Conservation (phyloP, 2,113 vertebrate species). For the Loxodonta africana region DNA sequence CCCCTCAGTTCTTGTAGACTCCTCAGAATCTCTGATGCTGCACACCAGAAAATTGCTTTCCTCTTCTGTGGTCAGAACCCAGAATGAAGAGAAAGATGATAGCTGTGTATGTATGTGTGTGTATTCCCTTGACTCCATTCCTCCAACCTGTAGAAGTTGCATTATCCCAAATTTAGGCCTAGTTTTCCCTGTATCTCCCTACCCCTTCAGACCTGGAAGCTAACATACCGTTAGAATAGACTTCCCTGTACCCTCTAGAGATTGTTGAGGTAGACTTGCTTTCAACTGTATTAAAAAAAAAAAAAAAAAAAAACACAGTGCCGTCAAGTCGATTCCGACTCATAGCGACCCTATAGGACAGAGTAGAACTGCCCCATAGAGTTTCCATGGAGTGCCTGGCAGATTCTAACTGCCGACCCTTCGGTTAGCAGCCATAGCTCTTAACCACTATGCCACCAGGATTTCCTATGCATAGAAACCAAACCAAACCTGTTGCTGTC, state of each 20-base stretch:
- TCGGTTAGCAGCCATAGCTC: too few species aligned
- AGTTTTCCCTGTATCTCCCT: neutral
- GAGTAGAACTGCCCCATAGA: too few species aligned
- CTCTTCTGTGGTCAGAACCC: neutral
- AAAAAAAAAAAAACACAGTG: too few species aligned
- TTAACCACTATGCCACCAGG: too few species aligned
- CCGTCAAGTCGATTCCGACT: too few species aligned
- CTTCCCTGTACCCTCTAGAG: neutral
- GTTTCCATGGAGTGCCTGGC: too few species aligned
- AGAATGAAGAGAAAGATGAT: neutral
- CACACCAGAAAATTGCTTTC: neutral
- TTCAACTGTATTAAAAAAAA: neutral
- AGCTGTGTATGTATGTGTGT: neutral
- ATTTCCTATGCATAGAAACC: too few species aligned
- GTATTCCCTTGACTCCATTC: neutral
- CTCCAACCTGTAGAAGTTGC: neutral
- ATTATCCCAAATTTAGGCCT: neutral
- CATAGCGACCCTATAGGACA: too few species aligned
- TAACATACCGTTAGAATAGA: neutral
- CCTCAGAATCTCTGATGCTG: neutral
- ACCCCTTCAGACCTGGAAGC: neutral
- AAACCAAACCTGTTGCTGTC: too few species aligned
- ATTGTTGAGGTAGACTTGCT: conserved; percentile 25
- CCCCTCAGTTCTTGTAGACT: neutral
- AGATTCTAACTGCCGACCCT: too few species aligned